phyloP scores from a whole-genome alignment of 2,888 invertebrate genomes.

The Tinea semifulvella region DNA sequence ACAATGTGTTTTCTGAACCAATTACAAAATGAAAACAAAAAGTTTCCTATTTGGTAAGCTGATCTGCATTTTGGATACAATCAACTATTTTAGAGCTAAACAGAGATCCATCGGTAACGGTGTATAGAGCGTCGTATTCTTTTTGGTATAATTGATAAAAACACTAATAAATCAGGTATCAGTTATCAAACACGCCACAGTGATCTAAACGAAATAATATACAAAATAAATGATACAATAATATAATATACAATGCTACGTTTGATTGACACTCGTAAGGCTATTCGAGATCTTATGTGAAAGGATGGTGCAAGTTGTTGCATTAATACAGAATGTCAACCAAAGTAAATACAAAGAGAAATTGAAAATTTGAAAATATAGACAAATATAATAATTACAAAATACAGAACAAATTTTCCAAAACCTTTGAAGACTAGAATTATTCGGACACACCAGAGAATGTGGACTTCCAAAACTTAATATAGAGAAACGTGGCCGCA shows the following conservation, averaged over 20 bases:
- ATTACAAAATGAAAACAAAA: constrained; percentile 44
- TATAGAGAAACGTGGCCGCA: constrained; percentile 34
- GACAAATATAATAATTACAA: constrained; percentile 5
- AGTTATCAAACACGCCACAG: constrained; percentile 36
- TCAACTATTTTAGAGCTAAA: constrained; percentile 41
- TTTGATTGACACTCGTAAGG: no score
- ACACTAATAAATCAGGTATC: constrained; percentile 54
- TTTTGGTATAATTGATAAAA: constrained; percentile 63
- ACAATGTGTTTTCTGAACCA: constrained; percentile 29
- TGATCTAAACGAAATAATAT: constrained; percentile 11
- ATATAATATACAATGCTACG: constrained; percentile 14
- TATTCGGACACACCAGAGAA: constrained; percentile 35
- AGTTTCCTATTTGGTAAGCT: constrained; percentile 54
- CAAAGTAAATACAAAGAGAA: neutral
- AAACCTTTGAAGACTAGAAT: constrained; percentile 51
- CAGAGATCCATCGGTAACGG: constrained; percentile 66
- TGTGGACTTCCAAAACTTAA: constrained; percentile 24
- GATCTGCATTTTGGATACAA: constrained; percentile 27
- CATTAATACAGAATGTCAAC: neutral
- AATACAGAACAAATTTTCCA: constrained; percentile 22
- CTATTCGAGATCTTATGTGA: neutral
- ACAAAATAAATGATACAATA: constrained; percentile 17
- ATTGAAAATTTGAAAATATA: neutral
- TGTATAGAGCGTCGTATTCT: constrained; percentile 54
- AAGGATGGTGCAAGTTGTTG: no score